Evolutionary conservation across 2,888 invertebrate species (phyloP).

Genomic region (Xanthorhoe spadicearia): DNA sequence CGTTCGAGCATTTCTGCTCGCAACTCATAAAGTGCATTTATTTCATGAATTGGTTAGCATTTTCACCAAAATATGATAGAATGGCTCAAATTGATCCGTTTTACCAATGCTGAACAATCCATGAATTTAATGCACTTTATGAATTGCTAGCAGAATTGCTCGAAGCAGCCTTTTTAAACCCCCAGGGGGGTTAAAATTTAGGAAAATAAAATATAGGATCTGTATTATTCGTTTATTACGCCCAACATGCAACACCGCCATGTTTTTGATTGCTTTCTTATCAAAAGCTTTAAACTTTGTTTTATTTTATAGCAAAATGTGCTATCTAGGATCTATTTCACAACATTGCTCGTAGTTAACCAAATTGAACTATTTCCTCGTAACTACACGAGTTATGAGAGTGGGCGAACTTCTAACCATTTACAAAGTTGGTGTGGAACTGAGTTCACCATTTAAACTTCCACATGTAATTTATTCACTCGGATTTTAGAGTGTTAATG

Average conservation of each 20-base stretch:
- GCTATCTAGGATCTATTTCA: background rate
- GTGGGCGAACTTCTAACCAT: conserved; percentile 19
- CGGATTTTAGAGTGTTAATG: background rate
- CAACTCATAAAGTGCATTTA: too few relatives aligned
- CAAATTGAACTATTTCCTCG: background rate
- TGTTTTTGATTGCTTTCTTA: background rate
- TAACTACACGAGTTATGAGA: conserved; percentile 19
- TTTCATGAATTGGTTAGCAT: too few relatives aligned
- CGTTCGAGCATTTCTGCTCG: too few relatives aligned
- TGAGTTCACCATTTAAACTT: conserved; percentile 20
- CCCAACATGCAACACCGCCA: background rate
- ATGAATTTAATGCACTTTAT: too few relatives aligned
- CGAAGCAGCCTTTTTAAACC: too few relatives aligned
- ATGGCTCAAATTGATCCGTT: too few relatives aligned
- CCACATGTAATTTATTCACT: conserved; percentile 8
- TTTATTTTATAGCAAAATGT: background rate
- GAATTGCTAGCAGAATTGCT: too few relatives aligned
- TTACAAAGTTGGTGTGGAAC: conserved; percentile 21
- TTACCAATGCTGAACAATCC: too few relatives aligned
- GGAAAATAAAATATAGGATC: too few relatives aligned
- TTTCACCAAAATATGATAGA: too few relatives aligned
- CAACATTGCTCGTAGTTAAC: background rate
- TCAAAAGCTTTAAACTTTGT: background rate
- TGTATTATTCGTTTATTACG: background rate
- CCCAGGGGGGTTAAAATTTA: too few relatives aligned